Percentiles rank a stretch among this genome's conserved stretches.
Evolutionary conservation across 2,888 invertebrate genomes (phyloP).

Genomic region (Agriopis leucophaearia): DNA sequence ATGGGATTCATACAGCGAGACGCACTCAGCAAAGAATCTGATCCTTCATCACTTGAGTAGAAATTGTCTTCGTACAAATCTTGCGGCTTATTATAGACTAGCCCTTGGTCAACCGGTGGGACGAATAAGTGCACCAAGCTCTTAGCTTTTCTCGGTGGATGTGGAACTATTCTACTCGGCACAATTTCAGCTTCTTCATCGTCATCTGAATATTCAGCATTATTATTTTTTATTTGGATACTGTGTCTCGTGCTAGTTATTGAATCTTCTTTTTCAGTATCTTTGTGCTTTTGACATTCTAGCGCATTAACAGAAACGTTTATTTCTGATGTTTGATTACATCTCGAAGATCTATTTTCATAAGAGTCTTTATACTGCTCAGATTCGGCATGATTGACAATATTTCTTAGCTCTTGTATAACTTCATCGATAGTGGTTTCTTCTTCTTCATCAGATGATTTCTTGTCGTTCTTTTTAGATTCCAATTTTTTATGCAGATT

Average conservation of each 20-base stretch:
- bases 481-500: slow-evolving; percentile 75
- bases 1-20: slow-evolving; percentile 81
- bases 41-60: slow-evolving; percentile 89
- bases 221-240: slow-evolving; percentile 79
- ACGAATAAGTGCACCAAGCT: slow-evolving; percentile 90
- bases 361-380: slow-evolving; percentile 84
- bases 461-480: slow-evolving; percentile 68
- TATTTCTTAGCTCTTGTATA: slow-evolving; percentile 93
- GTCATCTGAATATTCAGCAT: slow-evolving; percentile 78
- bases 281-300: slow-evolving; percentile 69
- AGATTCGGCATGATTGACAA: slow-evolving; percentile 94
- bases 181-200: slow-evolving; percentile 90
- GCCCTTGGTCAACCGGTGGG: slow-evolving; percentile 86
- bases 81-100: slow-evolving; percentile 84
- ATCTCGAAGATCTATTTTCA: slow-evolving; percentile 72
- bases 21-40: slow-evolving; percentile 90
- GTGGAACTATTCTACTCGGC: slow-evolving; percentile 92
- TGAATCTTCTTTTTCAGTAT: slow-evolving; percentile 82
- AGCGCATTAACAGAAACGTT: slow-evolving; percentile 70
- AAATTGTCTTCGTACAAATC: slow-evolving; percentile 85
- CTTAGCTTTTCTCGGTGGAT: slow-evolving; percentile 92
- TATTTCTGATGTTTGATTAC: slow-evolving; percentile 77
- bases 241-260: slow-evolving; percentile 84
- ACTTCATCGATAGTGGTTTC: slow-evolving; percentile 95
- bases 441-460: slow-evolving; percentile 88